Base-by-base conservation (phyloP, 2,113 vertebrate species). In the Crotalus tigris region DNA sequence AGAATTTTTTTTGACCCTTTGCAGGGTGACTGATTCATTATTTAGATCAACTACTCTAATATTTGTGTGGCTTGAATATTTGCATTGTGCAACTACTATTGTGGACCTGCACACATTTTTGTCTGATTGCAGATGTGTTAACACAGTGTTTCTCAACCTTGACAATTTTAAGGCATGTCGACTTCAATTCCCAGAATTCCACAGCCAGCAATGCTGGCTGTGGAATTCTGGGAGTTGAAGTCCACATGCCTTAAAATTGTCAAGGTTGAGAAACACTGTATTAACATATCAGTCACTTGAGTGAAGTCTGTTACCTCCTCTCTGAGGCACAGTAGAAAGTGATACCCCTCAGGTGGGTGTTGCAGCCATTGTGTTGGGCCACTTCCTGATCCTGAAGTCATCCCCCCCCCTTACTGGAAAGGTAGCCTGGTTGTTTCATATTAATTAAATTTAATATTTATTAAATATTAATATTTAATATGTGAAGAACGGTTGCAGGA, bases 331-430 rank as follows among this genome's bases (percentile, higher is more conserved):
- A 8, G 6, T 19, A 81, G 17, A 21, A 44, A 17, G 3, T 39
- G n/a, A 39, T 15, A 19, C 2, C n/a, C 2, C 12, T n/a, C 4
- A 1, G 13, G 13, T 39, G 15, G n/a, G n/a, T 5, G n/a, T 15
- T 17, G 64, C n/a, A 17, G n/a, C n/a, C 64, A 5, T 75, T 1
- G 12, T 69, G 29, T 15, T n/a, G 29, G 4, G 13, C 12, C 13
- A n/a, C 64, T 33, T 33, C 64, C 64, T 33, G 64, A 5, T 33
- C n/a, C 13, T 75, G 4, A 33, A 33, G 13, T 1, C 5, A 75
- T 0, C 61, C 12, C 1, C 10, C 26, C 2, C 59, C 59, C 3
- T 4, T 7, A 29, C 59, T 15, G 64, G 29, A n/a, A 29, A 69
- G 4, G 12, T n/a, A 69, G 64, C 29, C 29, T 69, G 4, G 3